Base-by-base conservation (phyloP, 2,797 vertebrate species). In the Falco cherrug region DNA sequence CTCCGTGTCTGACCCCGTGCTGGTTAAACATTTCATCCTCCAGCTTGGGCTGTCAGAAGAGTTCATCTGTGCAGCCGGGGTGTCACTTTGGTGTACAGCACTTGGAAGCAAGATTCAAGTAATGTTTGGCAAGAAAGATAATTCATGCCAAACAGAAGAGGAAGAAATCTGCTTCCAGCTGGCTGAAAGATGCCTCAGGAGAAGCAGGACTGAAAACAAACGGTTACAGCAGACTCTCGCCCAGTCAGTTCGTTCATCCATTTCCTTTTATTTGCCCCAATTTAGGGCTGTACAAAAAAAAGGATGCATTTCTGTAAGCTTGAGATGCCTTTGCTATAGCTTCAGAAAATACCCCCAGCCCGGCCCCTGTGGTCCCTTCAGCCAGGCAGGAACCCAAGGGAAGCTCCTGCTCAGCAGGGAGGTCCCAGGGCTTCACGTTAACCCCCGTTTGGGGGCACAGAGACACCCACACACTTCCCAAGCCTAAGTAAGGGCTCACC, bases 11-110 rank as follows among this genome's bases (percentile, higher is more conserved):
- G 81, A 69, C 53, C 48, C 73, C 47, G 56, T 37, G 78, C 28
- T 39, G n/a, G 37, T 75, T 35, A 54, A 89, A 73, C 85, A 45
- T 43, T 48, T 86, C 80, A 20, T 50, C 68, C 69, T 75, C 60
- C 91, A 80, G 73, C 20, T 64, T 33, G 21, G 82, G 89, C 95
- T 92, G 65, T 37, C 68, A 70, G 75, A 91, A 95, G 83, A 63
- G 81, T 31, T 93, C 88, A 90, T 61, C 69, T n/a, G 7, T 43
- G 83, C 63, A 79, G 87, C 68, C 76, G 75, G 67, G 88, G 51
- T 61, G 84, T 59, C 91, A 41, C 77, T 76, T 67, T 25, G 84
- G 69, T 53, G 82, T 43, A 90, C 28, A 6, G 73, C 74, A 85
- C 65, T 77, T 65, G 22, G 35, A 87, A 82, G 65, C 74, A 70